Evolutionary conservation across 2,113 vertebrate species (phyloP), one percentile per base, ranked within the genome.

Genomic region (Climacteris rufus): DNA sequence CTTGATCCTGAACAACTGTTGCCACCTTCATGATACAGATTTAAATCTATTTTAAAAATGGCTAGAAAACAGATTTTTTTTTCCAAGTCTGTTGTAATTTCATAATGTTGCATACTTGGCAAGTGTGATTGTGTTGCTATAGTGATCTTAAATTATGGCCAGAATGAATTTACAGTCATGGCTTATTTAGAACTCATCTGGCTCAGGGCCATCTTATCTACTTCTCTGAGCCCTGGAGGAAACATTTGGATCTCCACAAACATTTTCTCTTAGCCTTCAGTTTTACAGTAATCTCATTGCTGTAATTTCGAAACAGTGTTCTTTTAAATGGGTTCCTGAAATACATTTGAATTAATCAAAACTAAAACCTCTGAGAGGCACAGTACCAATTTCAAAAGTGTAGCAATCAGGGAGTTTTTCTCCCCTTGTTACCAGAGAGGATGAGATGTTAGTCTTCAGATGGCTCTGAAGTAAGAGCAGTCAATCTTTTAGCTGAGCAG

Each of bases 91-190:
- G 42, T 45, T 69, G 40, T 56, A 90, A 75, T 94, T 94, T 86
- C 65, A 49, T 87, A 89, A 89, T 69, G 57, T 65, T 39, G 3
- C 54, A 65, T 75, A 44, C 63, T 95, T 86, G 87, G 63, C 49
- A 92, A 92, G 68, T 72, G 49, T 90, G 49, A 72, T 79, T 92
- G 24, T 92, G 93, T 92, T 96, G 93, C 96, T 94, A 94, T 92
- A 83, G 93, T 82, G 71, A 96, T 94, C 86, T 80, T 86, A 91
- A 90, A 92, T 96, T 82, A 86, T 70, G 60, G 85, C 30, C 21
- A 13, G 59, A 59, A 91, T 52, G 47, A 87, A 65, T 89, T 94
- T 91, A 91, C 84, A 87, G 52, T 94, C 31, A 61, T 93, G 74
- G 52, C 47, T 92, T 75, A 96, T 94, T 92, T 94, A 72, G 80